A percentile compares a stretch with the other conserved stretches of the same genome.
These are phyloP conservation scores for Teleogryllus oceanicus DNA, from an alignment of 2,888 invertebrate species.

Conservation along the genomic window DNA sequence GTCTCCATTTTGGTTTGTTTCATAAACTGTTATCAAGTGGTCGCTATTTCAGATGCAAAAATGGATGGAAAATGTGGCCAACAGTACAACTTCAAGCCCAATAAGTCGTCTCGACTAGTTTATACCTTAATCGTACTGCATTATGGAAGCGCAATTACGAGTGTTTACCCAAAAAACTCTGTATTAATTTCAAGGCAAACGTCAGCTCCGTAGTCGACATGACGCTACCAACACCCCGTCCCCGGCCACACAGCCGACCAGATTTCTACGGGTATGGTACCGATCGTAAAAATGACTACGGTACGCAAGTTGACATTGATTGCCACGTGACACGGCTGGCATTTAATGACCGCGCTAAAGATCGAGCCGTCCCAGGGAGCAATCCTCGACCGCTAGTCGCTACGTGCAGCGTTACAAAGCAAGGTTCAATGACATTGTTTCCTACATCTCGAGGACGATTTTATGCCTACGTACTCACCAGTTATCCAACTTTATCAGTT, in stretches of 20 bases:
- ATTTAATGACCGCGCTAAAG: constrained; percentile 41
- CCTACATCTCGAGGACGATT: constrained; percentile 32
- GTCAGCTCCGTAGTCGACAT: constrained; percentile 38
- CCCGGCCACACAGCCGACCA: constrained; percentile 47
- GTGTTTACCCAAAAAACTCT: constrained; percentile 21
- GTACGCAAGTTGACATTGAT: constrained; percentile 64
- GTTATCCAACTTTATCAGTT: constrained; percentile 89
- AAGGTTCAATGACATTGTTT: constrained; percentile 48
- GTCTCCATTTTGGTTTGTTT: constrained; percentile 39
- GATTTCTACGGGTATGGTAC: constrained; percentile 54
- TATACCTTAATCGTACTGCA: no score
- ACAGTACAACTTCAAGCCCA: not conserved
- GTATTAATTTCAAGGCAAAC: constrained; percentile 36
- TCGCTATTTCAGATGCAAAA: not conserved
- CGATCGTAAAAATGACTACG: constrained; percentile 55
- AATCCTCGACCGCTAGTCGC: constrained; percentile 41
- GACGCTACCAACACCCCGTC: constrained; percentile 39
- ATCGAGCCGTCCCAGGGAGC: constrained; percentile 40
- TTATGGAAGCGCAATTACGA: no score
- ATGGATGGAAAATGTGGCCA: not conserved
- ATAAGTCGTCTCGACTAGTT: no score
- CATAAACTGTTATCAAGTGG: constrained; percentile 23
- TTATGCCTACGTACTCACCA: constrained; percentile 66
- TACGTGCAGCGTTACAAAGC: constrained; percentile 43
- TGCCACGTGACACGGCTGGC: constrained; percentile 60